These are phyloP conservation scores for Herminia tarsipennalis DNA, from an alignment of 2,888 invertebrate species.

Conservation along the genomic window DNA sequence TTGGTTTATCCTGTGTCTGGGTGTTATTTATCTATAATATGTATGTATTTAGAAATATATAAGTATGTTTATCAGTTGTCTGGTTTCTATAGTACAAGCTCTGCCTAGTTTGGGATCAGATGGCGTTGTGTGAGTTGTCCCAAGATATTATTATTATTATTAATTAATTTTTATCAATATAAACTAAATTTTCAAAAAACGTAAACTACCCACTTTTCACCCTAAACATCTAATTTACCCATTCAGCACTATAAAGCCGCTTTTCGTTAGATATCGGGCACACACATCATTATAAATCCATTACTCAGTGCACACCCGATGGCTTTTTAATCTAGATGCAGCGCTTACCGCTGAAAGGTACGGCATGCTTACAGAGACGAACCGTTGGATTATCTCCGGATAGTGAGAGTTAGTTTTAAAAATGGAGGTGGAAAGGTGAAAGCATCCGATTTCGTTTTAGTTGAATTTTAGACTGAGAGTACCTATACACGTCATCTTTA, in stretches of 20 bases:
- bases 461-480: too few species aligned
- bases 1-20: too few species aligned
- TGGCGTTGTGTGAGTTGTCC: too few species aligned
- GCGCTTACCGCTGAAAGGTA: constrained; percentile 27
- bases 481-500: too few species aligned
- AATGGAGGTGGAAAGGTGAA: neutral
- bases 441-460: too few species aligned
- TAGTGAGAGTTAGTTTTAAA: constrained; percentile 1
- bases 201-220: neutral
- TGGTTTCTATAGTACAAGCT: too few species aligned
- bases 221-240: constrained; percentile 14
- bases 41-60: too few species aligned
- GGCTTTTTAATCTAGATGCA: constrained; percentile 59
- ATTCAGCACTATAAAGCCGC: constrained; percentile 25
- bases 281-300: constrained; percentile 65
- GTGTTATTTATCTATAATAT: too few species aligned
- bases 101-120: too few species aligned
- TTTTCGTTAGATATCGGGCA: constrained; percentile 30
- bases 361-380: constrained; percentile 20
- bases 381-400: constrained; percentile 23
- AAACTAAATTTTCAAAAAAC: neutral
- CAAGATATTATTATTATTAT: too few species aligned
- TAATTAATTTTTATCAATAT: too few species aligned
- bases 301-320: constrained; percentile 62
- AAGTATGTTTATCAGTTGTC: too few species aligned